Evolutionary conservation across 1,140 invertebrate genomes (phyloP), one percentile per base, ranked within the genome.

Genomic region (Ceratina australensis): DNA sequence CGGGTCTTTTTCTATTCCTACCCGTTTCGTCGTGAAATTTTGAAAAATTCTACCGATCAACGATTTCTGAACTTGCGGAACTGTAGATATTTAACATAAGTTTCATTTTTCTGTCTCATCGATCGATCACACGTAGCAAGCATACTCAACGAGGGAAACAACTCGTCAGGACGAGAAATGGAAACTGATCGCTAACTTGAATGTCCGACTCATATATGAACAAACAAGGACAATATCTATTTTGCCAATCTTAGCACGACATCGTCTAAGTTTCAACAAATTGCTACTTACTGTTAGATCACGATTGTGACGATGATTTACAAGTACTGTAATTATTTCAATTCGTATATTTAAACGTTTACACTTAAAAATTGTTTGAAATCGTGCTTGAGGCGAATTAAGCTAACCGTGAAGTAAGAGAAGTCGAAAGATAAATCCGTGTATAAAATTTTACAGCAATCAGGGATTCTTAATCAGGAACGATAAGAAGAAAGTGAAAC

Each of bases 401-500:
- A 13, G 2, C 18, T 3, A 52, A 33, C 5, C 28, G 28, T 33
- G 28, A 33, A 33, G 5, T 33, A 33, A 33, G 2, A 5, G 5
- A 33, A 33, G 28, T 33, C 28, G 28, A 33, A 33, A 33, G 28
- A 5, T 2, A 3, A 33, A 33, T 33, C 5, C 2, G 28, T 33
- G 28, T 3, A 33, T 33, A 33, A 3, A 33, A 33, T 33, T 33
- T 33, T 5, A 33, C 28, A 33, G 28, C 28, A 33, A 33, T 5
- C 28, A 33, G 5, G 5, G 28, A 33, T 2, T 33, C 28, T 33
- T 5, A 33, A 61, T 15, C 22, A 47, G 28, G n/a, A n/a, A n/a
- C n/a, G n/a, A n/a, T n/a, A n/a, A n/a, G n/a, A 42, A 65, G 57
- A 54, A 71, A 77, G 47, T 50, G 71, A 59, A 79, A 78, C 61